A percentile compares a stretch with the other conserved stretches of the same genome.
These are phyloP conservation scores for Miltochrista miniata DNA, from an alignment of 2,888 invertebrate species.

Conservation along the genomic window DNA sequence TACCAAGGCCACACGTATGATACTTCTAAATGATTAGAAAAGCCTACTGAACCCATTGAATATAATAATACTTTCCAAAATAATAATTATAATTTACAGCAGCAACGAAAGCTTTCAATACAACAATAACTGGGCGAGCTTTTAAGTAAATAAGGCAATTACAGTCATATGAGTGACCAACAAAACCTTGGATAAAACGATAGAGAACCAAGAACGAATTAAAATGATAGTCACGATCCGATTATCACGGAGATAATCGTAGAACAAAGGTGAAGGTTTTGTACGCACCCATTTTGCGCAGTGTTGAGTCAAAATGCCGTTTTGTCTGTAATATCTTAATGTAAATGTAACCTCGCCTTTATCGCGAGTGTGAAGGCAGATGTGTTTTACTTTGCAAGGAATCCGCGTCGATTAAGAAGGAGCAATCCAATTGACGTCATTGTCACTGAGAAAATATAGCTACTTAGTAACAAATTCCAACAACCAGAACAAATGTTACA, in stretches of 20 bases:
- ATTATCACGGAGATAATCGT: conserved; percentile 34
- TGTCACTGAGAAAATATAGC: too few relatives aligned
- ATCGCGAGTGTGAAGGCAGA: too few relatives aligned
- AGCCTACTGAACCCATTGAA: too few relatives aligned
- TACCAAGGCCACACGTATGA: not conserved
- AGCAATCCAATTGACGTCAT: too few relatives aligned
- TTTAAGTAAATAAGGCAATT: conserved; percentile 24
- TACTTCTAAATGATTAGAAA: too few relatives aligned
- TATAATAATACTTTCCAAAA: not conserved
- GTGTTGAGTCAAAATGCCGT: not conserved
- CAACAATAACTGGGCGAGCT: conserved; percentile 8
- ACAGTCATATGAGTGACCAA: conserved; percentile 14
- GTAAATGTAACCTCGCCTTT: too few relatives aligned
- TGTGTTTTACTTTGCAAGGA: too few relatives aligned
- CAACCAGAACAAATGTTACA: too few relatives aligned
- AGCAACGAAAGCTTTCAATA: conserved; percentile 16
- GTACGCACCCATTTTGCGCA: conserved; percentile 10
- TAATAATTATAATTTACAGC: conserved; percentile 8
- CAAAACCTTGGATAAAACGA: conserved; percentile 22
- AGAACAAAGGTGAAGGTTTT: conserved; percentile 40
- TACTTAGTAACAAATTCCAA: too few relatives aligned
- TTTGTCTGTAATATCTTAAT: not conserved
- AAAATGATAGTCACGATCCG: conserved; percentile 23
- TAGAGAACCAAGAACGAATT: conserved; percentile 18
- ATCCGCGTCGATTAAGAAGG: too few relatives aligned